Conservation (phyloP, 2,888 invertebrate species). For the Tetragonisca angustula region DNA sequence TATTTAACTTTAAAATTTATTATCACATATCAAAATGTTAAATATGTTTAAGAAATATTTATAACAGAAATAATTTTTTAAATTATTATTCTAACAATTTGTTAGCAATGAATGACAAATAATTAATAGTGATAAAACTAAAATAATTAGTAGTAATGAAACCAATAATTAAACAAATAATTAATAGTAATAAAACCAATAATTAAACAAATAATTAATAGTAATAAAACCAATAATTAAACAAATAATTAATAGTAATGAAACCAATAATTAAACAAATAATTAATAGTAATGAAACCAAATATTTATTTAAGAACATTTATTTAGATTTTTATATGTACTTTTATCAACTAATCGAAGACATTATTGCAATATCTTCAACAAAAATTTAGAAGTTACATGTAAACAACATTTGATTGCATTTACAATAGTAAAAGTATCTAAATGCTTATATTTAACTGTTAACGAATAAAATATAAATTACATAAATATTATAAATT, state of each 20-base stretch:
- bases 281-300: too few species aligned
- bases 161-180: too few species aligned
- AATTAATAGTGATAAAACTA: neutral
- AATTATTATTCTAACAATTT: neutral
- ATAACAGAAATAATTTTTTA: neutral
- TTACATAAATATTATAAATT: too few species aligned
- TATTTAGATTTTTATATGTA: constrained; percentile 4
- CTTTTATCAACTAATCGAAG: constrained; percentile 37
- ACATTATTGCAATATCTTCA: neutral
- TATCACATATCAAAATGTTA: neutral
- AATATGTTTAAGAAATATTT: neutral
- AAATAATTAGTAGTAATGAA: too few species aligned
- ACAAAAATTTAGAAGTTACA: constrained; percentile 18
- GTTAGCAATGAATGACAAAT: neutral
- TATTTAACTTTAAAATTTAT: neutral
- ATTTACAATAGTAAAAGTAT: constrained; percentile 8
- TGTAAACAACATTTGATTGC: constrained; percentile 38
- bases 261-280: too few species aligned
- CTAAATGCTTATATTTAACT: too few species aligned
- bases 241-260: too few species aligned
- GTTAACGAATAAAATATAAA: too few species aligned
- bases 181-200: too few species aligned
- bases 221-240: too few species aligned
- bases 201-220: too few species aligned
- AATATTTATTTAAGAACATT: neutral